Evolutionary conservation across 2,888 invertebrate species (phyloP).

Genomic region (Anoncus sp.): DNA sequence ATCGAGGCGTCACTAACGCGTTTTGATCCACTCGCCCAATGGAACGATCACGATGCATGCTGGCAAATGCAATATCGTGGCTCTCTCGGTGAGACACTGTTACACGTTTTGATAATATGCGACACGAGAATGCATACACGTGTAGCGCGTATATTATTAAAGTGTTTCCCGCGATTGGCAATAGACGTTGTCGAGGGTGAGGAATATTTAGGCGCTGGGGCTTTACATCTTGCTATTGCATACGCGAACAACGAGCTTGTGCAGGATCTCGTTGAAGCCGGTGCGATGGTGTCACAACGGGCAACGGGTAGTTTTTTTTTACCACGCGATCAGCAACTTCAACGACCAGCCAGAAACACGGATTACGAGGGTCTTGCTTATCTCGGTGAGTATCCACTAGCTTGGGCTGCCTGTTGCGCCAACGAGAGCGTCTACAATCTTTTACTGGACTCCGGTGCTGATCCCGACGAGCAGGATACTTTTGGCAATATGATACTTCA

Average conservation of each 20-base stretch:
- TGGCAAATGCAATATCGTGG: constrained; percentile 99
- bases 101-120: constrained; percentile 98
- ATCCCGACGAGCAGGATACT: constrained; percentile 98
- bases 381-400: constrained; percentile 97
- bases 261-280: constrained; percentile 95
- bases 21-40: constrained; percentile 94
- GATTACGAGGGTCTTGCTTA: constrained; percentile 99
- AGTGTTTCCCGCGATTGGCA: constrained; percentile 93
- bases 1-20: constrained; percentile 94
- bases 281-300: constrained; percentile 95
- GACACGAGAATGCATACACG: constrained; percentile 94
- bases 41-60: constrained; percentile 96
- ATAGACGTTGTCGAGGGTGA: constrained; percentile 98
- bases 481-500: constrained; percentile 99
- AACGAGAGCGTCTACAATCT: constrained; percentile 99
- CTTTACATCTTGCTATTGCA: constrained; percentile 97
- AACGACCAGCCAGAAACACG: constrained; percentile 91
- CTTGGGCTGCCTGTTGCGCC: constrained; percentile 99
- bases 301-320: constrained; percentile 98
- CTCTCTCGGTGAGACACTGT: constrained; percentile 96
- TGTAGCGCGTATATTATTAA: constrained; percentile 94
- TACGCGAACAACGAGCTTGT: constrained; percentile 98
- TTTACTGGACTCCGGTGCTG: constrained; percentile 94
- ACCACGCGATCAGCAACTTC: constrained; percentile 96
- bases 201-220: constrained; percentile 98